These are phyloP conservation scores for Phymatocera aterrima DNA, from an alignment of 2,888 invertebrate genomes.

Conservation along the genomic window DNA sequence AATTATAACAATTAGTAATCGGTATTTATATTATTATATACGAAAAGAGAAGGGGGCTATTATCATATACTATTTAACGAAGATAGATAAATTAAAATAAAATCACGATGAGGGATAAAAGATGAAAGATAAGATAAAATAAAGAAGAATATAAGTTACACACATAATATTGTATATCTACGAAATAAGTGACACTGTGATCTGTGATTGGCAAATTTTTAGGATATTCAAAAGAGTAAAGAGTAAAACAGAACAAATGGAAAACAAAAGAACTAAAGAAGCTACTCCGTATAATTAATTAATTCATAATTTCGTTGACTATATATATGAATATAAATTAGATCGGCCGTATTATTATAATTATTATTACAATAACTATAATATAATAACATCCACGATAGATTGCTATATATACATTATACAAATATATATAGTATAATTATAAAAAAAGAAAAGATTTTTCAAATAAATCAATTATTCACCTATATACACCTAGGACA, in stretches of 20 bases:
- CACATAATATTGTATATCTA: constrained; percentile 41
- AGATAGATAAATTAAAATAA: constrained; percentile 16
- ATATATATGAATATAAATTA: constrained; percentile 39
- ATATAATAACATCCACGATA: constrained; percentile 22
- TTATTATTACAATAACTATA: constrained; percentile 6
- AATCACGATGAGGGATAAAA: neutral
- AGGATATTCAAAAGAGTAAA: constrained; percentile 20
- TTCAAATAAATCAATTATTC: no score
- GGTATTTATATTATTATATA: constrained; percentile 39
- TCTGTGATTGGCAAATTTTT: constrained; percentile 43
- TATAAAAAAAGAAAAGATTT: neutral
- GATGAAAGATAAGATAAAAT: neutral
- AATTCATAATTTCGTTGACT: constrained; percentile 51
- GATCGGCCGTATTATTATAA: constrained; percentile 27
- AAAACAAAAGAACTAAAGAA: neutral
- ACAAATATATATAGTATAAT: neutral
- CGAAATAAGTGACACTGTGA: constrained; percentile 44
- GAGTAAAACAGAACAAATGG: constrained; percentile 7
- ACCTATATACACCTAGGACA: neutral
- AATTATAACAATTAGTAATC: constrained; percentile 42
- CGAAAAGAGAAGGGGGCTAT: no score
- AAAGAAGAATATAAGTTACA: constrained; percentile 36
- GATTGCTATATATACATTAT: neutral
- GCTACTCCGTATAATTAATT: constrained; percentile 38
- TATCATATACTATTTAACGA: constrained; percentile 34